Evolutionary conservation across 2,797 vertebrate species (phyloP), one percentile per base, ranked within the genome.

Genomic region (Picus viridis): DNA sequence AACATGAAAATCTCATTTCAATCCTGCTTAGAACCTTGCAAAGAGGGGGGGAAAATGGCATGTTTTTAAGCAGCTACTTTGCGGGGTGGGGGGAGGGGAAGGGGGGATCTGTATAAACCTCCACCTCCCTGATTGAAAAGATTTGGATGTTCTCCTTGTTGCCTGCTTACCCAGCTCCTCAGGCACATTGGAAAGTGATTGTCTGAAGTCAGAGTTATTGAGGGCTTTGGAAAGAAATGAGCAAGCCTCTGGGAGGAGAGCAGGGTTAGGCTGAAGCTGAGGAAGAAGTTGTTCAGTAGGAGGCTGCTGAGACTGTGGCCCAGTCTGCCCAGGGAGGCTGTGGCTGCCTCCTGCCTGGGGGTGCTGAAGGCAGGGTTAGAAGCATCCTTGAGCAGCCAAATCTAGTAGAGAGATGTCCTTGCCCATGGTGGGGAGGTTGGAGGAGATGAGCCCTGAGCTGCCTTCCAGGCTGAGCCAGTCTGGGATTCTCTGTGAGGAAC

Each of bases 11-110:
- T 73, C 67, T 83, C 10, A 0, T 78, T 83, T 91, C 81, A 75
- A 72, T 83, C 62, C 49, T 78, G 73, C 34, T 86, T 83, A 57
- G 3, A 80, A 63, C 12, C 43, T 89, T 93, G 65, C 29, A 92
- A 89, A 90, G 15, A 24, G 12, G 24, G 6, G 39, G 39, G 39
- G 12, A 12, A 49, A 49, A 3, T 22, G 73, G n/a, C 29, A 13
- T 83, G 45, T 92, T 84, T 72, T 39, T 4, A 92, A 94, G 89
- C 83, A 68, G 89, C 8, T 15, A 49, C 36, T 83, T 82, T 22
- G 19, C n/a, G 15, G 51, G 12, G 24, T 11, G 15, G 51, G 24
- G 24, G 39, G 39, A 12, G 12, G 39, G 39, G 39, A 12, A 39
- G 39, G 12, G 12, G 39, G 39, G 12, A 39, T 39, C 39, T 22